Base-by-base conservation (phyloP, 2,113 vertebrate genomes). In the Deroptyus accipitrinus region DNA sequence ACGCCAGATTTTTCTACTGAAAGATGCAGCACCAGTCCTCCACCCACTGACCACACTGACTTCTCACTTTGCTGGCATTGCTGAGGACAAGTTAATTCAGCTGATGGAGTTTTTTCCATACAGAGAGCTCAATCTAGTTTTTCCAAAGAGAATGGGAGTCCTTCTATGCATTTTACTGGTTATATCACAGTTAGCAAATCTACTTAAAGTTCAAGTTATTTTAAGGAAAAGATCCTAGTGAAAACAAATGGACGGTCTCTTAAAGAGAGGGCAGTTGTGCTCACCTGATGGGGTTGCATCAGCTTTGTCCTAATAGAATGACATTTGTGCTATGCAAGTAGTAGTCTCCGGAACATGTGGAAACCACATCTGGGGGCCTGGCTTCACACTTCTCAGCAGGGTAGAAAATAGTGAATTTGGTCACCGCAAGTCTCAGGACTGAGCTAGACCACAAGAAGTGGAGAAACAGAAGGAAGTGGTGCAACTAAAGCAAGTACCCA, bases 11-110 rank as follows among this genome's bases (percentile, higher is more conserved):
- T 72, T 75, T 27, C 66, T n/a, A 27, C 30, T 67, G 61, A 92
- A 42, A 82, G 39, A 42, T 49, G 6, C 10, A 49, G 35, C 49
- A 61, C 30, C 19, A 55, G 30, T 72, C n/a, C 23, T 93, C 81
- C 87, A 86, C 90, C 93, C 93, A 83, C 92, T 74, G 92, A 70
- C 85, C 79, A 86, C 6, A 37, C 20, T 44, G 69, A 79, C 9
- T 79, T 76, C n/a, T 73, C 66, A 17, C 14, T 78, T 95, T 80
- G 79, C 66, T 87, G 67, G 83, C 78, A 75, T 35, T 61, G 11
- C 37, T 59, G 78, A 59, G 41, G 81, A 59, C 74, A 83, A 77
- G 15, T 77, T 87, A 83, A 54, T 88, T 92, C 66, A 31, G 17
- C 10, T 41, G 35, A 42, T 31, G 23, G 49, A 80, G 11, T 15